Evolutionary conservation across 2,113 vertebrate genomes (phyloP).

Genomic region (Pavo muticus): DNA sequence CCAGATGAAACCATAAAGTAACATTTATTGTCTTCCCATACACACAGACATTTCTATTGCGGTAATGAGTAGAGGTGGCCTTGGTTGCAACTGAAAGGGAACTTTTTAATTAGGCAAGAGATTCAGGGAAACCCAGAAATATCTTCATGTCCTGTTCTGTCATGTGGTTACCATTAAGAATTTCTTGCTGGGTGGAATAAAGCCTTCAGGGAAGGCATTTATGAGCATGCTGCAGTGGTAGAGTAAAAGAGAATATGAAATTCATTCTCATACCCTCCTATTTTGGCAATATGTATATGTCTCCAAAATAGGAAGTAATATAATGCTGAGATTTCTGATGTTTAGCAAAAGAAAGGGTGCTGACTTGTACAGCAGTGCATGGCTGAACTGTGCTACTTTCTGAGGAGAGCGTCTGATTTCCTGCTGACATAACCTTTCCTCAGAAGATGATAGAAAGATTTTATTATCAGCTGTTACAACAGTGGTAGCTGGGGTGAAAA

Average conservation of each 20-base stretch:
- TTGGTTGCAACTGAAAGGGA: not conserved
- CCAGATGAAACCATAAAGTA: fast-evolving
- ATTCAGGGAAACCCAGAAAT: not conserved
- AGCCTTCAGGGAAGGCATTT: not conserved
- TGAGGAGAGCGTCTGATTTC: not conserved
- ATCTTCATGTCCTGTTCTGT: fast-evolving
- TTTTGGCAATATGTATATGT: not conserved
- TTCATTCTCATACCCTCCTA: not conserved
- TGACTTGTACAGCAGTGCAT: not conserved
- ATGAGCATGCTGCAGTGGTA: no score
- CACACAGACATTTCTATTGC: fast-evolving
- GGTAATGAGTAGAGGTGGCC: not conserved
- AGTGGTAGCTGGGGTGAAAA: not conserved
- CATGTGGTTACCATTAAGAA: not conserved
- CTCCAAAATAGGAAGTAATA: not conserved
- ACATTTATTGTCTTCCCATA: fast-evolving
- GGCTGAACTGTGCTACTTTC: not conserved
- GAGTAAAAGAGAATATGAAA: not conserved
- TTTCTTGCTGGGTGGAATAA: not conserved
- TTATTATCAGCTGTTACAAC: not conserved
- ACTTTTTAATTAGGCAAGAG: not conserved
- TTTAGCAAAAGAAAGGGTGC: not conserved
- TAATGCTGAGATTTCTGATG: not conserved
- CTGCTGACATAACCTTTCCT: not conserved
- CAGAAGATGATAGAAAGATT: not conserved